A percentile compares a stretch with the other conserved stretches of the same genome.
Evolutionary conservation across 37 sponge, comb jelly and placozoan species (phyloP).

Genomic region (Mnemiopsis leidyi): DNA sequence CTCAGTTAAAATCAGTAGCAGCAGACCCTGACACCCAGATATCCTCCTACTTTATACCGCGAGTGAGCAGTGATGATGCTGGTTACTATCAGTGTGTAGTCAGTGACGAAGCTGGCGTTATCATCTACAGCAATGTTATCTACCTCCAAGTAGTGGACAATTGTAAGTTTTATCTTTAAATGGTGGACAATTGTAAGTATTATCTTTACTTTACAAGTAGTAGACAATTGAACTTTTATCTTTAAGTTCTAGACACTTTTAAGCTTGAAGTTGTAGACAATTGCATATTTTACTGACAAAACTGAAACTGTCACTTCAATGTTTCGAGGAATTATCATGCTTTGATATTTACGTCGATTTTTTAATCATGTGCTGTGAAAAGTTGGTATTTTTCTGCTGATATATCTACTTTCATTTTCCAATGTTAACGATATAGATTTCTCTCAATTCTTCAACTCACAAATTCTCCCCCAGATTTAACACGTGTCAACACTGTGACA

Average conservation of each 20-base stretch:
- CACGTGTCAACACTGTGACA: background rate
- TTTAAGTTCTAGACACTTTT: no score
- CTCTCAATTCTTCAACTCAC: no score
- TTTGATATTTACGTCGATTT: no score
- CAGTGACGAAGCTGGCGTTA: constrained; percentile 22
- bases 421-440: no score
- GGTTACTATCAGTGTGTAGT: constrained; percentile 55
- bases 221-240: background rate
- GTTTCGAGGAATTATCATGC: no score
- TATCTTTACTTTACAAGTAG: background rate
- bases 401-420: no score
- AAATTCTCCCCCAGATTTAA: no score
- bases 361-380: no score
- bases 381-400: no score
- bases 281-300: no score
- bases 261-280: no score
- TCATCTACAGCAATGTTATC: constrained; percentile 52
- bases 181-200: background rate
- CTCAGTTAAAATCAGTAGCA: background rate
- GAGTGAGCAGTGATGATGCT: constrained; percentile 13
- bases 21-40: constrained; percentile 18
- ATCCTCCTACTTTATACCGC: background rate
- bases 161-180: background rate
- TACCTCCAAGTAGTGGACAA: constrained; percentile 10
- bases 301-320: no score